phyloP scores from a whole-genome alignment of 1,140 invertebrate genomes.

The Drosophila pectinifera region DNA sequence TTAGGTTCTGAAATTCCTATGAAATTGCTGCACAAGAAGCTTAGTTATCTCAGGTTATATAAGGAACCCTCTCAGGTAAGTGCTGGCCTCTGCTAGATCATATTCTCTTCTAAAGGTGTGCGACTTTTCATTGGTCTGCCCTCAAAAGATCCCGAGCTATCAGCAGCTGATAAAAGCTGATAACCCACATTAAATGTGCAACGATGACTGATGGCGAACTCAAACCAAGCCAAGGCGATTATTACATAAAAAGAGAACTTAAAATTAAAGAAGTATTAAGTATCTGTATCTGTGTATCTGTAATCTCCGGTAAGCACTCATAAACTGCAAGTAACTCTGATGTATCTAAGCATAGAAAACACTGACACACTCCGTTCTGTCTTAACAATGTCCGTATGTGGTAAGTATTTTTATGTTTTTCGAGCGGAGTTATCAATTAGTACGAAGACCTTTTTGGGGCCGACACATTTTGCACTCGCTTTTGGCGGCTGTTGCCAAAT shows the following conservation, averaged over 20 bases:
- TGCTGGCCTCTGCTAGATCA: background rate
- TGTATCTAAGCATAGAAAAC: constrained; percentile 1
- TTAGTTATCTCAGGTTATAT: background rate
- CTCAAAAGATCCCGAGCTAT: constrained; percentile 3
- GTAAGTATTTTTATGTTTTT: constrained; percentile 11
- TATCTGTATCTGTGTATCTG: too few species aligned
- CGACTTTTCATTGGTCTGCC: background rate
- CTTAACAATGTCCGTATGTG: constrained; percentile 3
- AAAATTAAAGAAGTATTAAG: too few species aligned
- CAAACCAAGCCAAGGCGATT: constrained; percentile 4
- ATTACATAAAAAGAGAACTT: too few species aligned
- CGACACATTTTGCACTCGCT: constrained; percentile 35
- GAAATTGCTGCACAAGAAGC: background rate
- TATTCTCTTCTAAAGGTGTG: background rate
- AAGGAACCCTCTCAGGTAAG: background rate
- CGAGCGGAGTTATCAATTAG: constrained; percentile 32
- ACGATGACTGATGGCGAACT: background rate
- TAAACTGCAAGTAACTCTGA: too few species aligned
- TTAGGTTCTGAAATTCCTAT: background rate
- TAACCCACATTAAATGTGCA: background rate
- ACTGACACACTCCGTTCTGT: constrained; percentile 23
- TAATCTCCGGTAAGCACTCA: too few species aligned
- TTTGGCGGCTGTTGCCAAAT: constrained; percentile 47
- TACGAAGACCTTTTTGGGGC: constrained; percentile 6
- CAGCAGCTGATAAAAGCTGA: background rate